Conservation (phyloP, 1,140 invertebrate species). For the Hylyphantes graminicola region DNA sequence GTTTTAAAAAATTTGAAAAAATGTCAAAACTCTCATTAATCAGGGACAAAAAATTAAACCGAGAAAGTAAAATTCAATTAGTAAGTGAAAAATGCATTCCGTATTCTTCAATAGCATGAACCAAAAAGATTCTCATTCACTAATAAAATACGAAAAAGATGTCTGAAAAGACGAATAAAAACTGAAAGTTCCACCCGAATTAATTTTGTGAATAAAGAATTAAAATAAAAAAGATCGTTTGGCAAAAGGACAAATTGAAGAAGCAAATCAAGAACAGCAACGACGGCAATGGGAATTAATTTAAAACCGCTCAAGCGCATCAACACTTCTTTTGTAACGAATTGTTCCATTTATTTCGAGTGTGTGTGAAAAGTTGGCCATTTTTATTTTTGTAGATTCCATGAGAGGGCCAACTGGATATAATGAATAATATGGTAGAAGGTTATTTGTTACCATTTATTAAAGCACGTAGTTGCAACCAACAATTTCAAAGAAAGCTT, state of each 20-base stretch:
- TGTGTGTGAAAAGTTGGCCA: constrained; percentile 4
- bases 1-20: not conserved
- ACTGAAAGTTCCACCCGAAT: constrained; percentile 20
- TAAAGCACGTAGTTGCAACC: constrained; percentile 29
- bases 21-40: constrained; percentile 12
- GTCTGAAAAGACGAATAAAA: not conserved
- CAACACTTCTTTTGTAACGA: constrained; percentile 2
- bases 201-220: constrained; percentile 21
- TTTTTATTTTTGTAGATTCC: constrained; percentile 5
- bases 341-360: constrained; percentile 25
- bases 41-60: not conserved
- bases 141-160: constrained; percentile 6
- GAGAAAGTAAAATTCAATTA: constrained; percentile 25
- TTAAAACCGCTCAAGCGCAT: constrained; percentile 25
- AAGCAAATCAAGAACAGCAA: constrained; percentile 40
- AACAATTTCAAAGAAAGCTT: constrained; percentile 14
- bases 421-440: not conserved
- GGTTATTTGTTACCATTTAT: constrained; percentile 25
- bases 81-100: constrained; percentile 1
- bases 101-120: not conserved
- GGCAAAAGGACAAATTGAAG: constrained; percentile 21
- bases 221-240: constrained; percentile 9
- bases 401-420: not conserved
- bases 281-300: constrained; percentile 38
- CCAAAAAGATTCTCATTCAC: constrained; percentile 17